phyloP scores from a whole-genome alignment of 2,888 invertebrate species.

The Campoletis raptor region DNA sequence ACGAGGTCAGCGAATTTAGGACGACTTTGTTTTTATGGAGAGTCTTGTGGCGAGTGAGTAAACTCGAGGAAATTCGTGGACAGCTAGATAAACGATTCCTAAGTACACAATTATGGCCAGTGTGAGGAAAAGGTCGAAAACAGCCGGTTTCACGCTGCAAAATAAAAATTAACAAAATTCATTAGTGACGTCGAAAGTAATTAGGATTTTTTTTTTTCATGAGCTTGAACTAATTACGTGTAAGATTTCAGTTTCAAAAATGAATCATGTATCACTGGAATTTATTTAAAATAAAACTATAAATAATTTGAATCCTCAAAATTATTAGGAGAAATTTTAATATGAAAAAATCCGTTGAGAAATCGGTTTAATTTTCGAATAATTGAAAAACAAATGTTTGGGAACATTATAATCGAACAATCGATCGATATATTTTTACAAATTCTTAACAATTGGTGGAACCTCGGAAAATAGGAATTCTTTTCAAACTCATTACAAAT shows the following conservation, averaged over 20 bases:
- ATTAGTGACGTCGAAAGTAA: neutral
- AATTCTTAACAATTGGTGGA: neutral
- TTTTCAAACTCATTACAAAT: neutral
- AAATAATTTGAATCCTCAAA: neutral
- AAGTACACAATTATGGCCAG: constrained; percentile 94
- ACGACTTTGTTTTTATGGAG: constrained; percentile 79
- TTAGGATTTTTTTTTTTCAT: neutral
- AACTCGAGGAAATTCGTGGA: constrained; percentile 90
- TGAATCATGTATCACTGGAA: neutral
- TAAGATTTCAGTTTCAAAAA: neutral
- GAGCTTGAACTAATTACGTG: neutral
- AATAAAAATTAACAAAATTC: constrained; percentile 71
- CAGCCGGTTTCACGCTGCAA: constrained; percentile 98
- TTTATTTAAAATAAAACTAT: neutral
- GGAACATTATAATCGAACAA: neutral
- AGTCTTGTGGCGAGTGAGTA: constrained; percentile 87
- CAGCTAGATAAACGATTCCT: constrained; percentile 92
- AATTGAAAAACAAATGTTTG: neutral
- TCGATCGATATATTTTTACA: neutral
- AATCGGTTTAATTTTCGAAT: neutral
- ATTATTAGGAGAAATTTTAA: neutral
- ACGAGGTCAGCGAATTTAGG: constrained; percentile 72
- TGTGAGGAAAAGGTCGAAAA: constrained; percentile 98
- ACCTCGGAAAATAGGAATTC: neutral
- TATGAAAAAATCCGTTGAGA: neutral